Evolutionary conservation across 1,140 invertebrate species (phyloP).

Genomic region (Ectropis grisescens): DNA sequence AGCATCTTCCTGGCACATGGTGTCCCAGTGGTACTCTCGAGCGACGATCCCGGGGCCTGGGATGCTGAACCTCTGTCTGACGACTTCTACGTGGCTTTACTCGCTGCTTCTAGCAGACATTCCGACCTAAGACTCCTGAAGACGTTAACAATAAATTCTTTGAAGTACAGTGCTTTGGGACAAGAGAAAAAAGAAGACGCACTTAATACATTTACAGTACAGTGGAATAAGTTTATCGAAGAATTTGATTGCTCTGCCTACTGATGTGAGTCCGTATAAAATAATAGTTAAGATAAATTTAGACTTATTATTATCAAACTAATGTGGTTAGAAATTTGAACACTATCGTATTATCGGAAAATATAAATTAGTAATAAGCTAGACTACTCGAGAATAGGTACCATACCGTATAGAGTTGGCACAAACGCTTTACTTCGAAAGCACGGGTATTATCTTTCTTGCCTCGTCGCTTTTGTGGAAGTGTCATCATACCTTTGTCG

Average conservation of each 20-base stretch:
- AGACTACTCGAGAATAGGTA: no score
- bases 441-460: no score
- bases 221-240: constrained; percentile 41
- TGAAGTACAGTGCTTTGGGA: constrained; percentile 72
- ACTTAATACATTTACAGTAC: constrained; percentile 21
- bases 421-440: no score
- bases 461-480: no score
- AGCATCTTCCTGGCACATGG: constrained; percentile 75
- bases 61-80: constrained; percentile 80
- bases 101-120: constrained; percentile 79
- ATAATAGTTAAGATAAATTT: no score
- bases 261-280: no score
- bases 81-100: constrained; percentile 87
- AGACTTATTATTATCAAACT: no score
- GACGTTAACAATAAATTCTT: constrained; percentile 83
- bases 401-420: no score
- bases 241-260: constrained; percentile 45
- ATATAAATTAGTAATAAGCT: no score
- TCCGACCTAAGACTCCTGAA: constrained; percentile 83
- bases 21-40: constrained; percentile 74
- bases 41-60: constrained; percentile 88
- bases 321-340: no score
- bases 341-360: no score
- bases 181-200: constrained; percentile 19
- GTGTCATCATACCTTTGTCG: no score